Percentiles rank a stretch among this genome's conserved stretches.
Evolutionary conservation across 2,797 vertebrate genomes (phyloP).

Genomic region (Enteromius fasciolatus): DNA sequence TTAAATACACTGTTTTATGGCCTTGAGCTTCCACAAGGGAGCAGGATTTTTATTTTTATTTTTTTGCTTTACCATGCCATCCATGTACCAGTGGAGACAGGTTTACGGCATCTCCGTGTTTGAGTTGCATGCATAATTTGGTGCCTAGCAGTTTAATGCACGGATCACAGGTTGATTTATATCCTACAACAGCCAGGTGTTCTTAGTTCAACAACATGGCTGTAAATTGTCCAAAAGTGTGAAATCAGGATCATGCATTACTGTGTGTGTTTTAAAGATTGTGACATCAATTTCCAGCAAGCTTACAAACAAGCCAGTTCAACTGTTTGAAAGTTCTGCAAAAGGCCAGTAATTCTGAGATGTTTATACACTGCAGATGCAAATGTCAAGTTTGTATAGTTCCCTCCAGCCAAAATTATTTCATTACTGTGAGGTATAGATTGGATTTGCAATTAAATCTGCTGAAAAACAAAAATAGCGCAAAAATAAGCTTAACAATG

Average conservation of each 20-base stretch:
- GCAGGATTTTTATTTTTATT: background rate
- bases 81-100: constrained; percentile 15
- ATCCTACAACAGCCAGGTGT: constrained; percentile 23
- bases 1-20: constrained; percentile 8
- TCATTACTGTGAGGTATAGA: background rate
- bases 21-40: background rate
- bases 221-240: constrained; percentile 39
- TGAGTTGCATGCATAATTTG: constrained; percentile 38
- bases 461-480: background rate
- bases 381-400: constrained; percentile 17
- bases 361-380: background rate
- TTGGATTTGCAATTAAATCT: background rate
- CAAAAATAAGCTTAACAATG: background rate
- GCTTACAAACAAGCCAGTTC: constrained; percentile 2
- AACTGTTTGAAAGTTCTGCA: background rate
- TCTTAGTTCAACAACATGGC: constrained; percentile 26
- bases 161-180: constrained; percentile 36
- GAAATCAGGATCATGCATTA: constrained; percentile 33
- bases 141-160: constrained; percentile 22
- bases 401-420: background rate
- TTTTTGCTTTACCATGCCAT: constrained; percentile 20
- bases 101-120: constrained; percentile 21
- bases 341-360: background rate
- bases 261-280: constrained; percentile 5
- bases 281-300: constrained; percentile 27